Percentiles rank a stretch among this genome's conserved stretches.
phyloP scores from a whole-genome alignment of 2,797 vertebrate genomes.

The Acrocephalus scirpaceus region DNA sequence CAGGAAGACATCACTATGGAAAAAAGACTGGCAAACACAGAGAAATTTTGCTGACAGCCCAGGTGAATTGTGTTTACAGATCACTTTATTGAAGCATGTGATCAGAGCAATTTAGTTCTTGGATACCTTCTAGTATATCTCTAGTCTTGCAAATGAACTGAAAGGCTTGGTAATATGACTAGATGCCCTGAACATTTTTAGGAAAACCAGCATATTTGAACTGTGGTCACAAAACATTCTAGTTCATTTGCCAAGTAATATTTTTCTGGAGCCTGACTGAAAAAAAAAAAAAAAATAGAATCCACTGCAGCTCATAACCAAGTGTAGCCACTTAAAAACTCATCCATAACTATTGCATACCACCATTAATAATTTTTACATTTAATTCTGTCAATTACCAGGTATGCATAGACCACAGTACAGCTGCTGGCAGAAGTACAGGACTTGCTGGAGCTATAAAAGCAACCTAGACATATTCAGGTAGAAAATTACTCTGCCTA shows the following conservation, averaged over 20 bases:
- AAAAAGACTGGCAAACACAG: neutral
- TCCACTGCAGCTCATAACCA: neutral
- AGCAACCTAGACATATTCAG: neutral
- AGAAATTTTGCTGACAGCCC: neutral
- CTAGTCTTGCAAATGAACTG: neutral
- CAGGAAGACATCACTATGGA: neutral
- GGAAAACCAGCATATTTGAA: neutral
- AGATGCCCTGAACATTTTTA: neutral
- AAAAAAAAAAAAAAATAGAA: neutral
- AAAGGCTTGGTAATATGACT: neutral
- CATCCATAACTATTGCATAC: conserved; percentile 1
- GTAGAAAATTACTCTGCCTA: neutral
- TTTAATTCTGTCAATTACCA: conserved; percentile 28
- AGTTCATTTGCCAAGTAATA: neutral
- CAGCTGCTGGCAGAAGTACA: conserved; percentile 15
- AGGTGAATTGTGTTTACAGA: neutral
- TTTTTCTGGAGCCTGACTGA: neutral
- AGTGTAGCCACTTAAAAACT: conserved; percentile 11
- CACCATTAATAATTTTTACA: conserved; percentile 51
- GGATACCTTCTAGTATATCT: neutral
- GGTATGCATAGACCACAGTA: conserved; percentile 46
- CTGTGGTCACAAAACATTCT: neutral
- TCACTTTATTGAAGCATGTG: neutral
- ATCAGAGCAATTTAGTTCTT: neutral
- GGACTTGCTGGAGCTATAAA: conserved; percentile 14